Evolutionary conservation across 1,140 invertebrate species (phyloP).

Genomic region (Drosophila willistoni): DNA sequence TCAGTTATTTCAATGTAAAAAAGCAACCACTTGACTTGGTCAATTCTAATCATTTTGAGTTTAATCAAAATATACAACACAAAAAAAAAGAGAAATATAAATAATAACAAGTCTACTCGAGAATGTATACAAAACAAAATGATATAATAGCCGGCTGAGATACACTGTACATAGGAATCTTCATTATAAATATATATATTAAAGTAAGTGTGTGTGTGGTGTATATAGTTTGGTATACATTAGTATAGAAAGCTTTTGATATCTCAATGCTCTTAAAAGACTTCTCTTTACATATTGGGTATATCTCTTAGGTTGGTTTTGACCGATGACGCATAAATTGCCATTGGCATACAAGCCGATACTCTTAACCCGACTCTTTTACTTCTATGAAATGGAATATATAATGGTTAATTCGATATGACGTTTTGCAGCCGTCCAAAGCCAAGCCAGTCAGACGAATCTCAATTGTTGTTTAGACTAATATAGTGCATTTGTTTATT

Average conservation of each 20-base stretch:
- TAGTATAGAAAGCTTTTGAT: not conserved
- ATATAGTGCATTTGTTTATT: not conserved
- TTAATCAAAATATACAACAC: not conserved
- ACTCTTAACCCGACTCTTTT: constrained; percentile 8
- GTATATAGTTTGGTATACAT: not conserved
- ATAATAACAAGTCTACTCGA: not conserved
- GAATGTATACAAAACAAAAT: constrained; percentile 1
- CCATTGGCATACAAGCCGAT: not conserved
- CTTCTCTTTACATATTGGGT: constrained; percentile 10
- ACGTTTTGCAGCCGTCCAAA: not conserved
- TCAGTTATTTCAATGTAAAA: not conserved
- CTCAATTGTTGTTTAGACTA: not conserved
- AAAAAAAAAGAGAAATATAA: not conserved
- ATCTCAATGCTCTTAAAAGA: not conserved
- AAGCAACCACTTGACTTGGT: not conserved
- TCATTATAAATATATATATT: not conserved
- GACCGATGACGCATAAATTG: constrained; percentile 6
- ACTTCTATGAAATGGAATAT: not conserved
- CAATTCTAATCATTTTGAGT: not conserved
- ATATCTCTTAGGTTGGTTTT: constrained; percentile 9
- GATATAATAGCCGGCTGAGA: not conserved
- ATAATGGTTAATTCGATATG: not conserved
- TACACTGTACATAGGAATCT: not conserved
- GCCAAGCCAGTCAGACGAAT: not conserved
- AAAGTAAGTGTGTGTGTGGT: not conserved